A percentile compares a stretch with the other conserved stretches of the same genome.
Evolutionary conservation across 2,113 vertebrate genomes (phyloP).

Genomic region (Saimiri boliviensis): DNA sequence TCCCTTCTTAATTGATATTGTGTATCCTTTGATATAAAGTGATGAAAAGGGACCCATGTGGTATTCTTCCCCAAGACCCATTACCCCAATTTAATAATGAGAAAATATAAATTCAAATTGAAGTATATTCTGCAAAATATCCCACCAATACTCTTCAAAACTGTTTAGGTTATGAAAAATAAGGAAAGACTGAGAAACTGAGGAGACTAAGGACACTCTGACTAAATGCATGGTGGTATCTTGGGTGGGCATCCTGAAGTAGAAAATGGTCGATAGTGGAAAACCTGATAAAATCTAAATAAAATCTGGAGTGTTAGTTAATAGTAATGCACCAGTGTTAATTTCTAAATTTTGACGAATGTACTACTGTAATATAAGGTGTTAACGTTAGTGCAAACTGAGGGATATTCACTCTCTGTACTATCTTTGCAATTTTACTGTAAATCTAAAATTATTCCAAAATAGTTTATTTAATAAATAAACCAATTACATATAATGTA

Average conservation of each 20-base stretch:
- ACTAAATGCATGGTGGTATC: not conserved
- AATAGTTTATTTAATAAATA: not conserved
- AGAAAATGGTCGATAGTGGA: not conserved
- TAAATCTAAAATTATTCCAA: slow-evolving; percentile 22
- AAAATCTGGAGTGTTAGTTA: not conserved
- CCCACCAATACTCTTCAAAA: not conserved
- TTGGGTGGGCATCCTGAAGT: not conserved
- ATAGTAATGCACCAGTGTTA: not conserved
- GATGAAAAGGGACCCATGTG: not conserved
- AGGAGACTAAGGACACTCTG: not conserved
- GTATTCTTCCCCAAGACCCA: not conserved
- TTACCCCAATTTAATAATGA: not conserved
- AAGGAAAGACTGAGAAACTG: not conserved
- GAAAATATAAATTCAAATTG: not conserved
- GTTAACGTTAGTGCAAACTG: not conserved
- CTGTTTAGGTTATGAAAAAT: not conserved
- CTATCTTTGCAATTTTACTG: not conserved
- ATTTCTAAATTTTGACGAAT: not conserved
- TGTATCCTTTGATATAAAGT: not conserved
- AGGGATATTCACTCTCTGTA: not conserved
- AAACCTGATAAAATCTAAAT: not conserved
- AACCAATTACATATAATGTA: not conserved
- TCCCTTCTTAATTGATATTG: not conserved
- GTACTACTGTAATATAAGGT: not conserved
- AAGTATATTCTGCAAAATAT: not conserved